Base-by-base conservation (phyloP, 92 coral and sea anemone genomes). In the Paramuricea clavata region DNA sequence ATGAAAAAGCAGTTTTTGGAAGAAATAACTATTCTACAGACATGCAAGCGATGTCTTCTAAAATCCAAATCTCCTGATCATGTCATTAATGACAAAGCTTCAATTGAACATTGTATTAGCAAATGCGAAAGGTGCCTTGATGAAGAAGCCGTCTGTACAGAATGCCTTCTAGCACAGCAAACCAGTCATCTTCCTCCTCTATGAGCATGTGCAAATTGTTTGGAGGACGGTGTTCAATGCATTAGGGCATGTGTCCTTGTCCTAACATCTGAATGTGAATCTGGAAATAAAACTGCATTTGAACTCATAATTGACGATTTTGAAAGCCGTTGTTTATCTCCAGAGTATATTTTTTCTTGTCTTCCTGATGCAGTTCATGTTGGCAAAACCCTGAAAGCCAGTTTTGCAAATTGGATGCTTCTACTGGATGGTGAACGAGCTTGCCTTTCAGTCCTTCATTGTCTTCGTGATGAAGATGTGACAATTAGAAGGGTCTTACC, bases 401-500 rank as follows among this genome's bases (percentile, higher is more conserved):
- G 69, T 44, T 81, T 88, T 49, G 87, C 91, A 23, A 82, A 88
- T 27, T 88, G 91, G 91, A 88, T 88, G 91, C 27, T 82, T n/a
- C 64, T 87, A 15, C 32, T 81, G 56, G 39, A 72, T 27, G 83
- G 62, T 27, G 91, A 87, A 60, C 82, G 91, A 61, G 91, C 91
- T 3, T 87, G 91, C 39, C 47, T 87, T 6, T 87, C 91, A 22
- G 79, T 87, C 28, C 42, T 79, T 10, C 81, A 87, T n/a, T 42
- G 69, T 42, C 44, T 86, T 32, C 71, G 90, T 28, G 72, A 87
- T 39, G 59, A 50, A 13, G 90, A 87, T 54, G 33, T 75, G 0
- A 12, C 34, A 35, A 57, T 87, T 4, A 81, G 27, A 27, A 81
- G 72, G 85, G 9, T 86, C 49, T 39, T 86, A 28, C 89, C 89